phyloP scores from a whole-genome alignment of 2,797 vertebrate species.

The Crocodylus rhombifer region DNA sequence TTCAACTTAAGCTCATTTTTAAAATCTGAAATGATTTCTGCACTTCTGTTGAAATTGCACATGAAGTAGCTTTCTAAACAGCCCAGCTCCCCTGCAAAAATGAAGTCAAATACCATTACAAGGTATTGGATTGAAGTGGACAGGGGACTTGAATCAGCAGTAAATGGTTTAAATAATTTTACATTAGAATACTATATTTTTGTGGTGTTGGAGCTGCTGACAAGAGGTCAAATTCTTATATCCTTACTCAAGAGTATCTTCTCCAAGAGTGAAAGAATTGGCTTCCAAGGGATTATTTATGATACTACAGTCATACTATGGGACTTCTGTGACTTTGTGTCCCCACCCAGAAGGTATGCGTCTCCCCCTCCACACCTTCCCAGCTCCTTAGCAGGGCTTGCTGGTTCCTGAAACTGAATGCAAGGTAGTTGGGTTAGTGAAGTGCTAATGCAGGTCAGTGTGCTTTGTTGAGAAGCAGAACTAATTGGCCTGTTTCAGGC shows the following conservation, averaged over 20 bases:
- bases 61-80: slow-evolving; percentile 52
- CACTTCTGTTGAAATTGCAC: slow-evolving; percentile 36
- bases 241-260: neutral
- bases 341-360: too few species aligned
- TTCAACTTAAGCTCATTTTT: slow-evolving; percentile 48
- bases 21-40: neutral
- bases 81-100: slow-evolving; percentile 5
- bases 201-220: neutral
- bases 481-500: too few species aligned
- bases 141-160: neutral
- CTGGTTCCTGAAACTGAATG: too few species aligned
- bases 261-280: neutral
- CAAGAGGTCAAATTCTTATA: neutral
- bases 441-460: too few species aligned
- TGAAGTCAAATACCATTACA: slow-evolving; percentile 43
- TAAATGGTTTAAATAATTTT: neutral
- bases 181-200: neutral
- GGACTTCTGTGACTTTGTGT: too few species aligned
- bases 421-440: too few species aligned
- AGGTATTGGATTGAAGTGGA: slow-evolving; percentile 1
- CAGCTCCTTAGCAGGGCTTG: too few species aligned
- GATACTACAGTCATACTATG: too few species aligned
- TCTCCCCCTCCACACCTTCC: too few species aligned
- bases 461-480: too few species aligned
- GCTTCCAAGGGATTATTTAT: neutral